Base-by-base conservation (phyloP, 2,113 vertebrate species). In the Rhinolophus ferrumequinum region DNA sequence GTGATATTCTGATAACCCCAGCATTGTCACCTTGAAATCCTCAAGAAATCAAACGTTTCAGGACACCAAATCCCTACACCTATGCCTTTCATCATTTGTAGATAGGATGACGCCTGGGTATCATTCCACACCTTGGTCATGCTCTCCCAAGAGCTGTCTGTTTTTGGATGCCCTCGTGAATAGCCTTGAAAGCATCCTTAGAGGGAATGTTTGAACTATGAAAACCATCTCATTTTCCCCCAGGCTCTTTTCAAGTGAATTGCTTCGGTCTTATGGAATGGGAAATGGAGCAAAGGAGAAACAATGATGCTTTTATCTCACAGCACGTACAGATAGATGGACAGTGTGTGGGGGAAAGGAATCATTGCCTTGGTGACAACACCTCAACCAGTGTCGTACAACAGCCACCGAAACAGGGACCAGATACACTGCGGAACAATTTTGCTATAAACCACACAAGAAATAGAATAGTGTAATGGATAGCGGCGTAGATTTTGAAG, bases 141-240 rank as follows among this genome's bases (percentile, higher is more conserved):
- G 30, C 8, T 44, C 50, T 95, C 38, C 26, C 22, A 66, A 47
- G 85, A 88, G 30, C 54, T 41, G 8, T n/a, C 26, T 95, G 1
- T 67, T 82, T 33, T 52, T 84, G 50, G 52, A 44, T 83, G 38
- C 24, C 24, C 38, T 44, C 11, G 30, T 21, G 60, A 82, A 60
- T 52, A 54, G n/a, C 11, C 64, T 86, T 82, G 52, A 87, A 54
- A 56, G 54, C 73, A 76, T 54, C 62, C 35, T 93, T 81, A 41
- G 38, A 96, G 79, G 83, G 66, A 58, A 76, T 60, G 81, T 93
- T 81, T 72, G 62, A 60, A 62, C 86, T 60, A 77, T 38, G 24
- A 95, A 93, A 67, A 88, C 72, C 3, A 41, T 89, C 84, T 92
- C n/a, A 69, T 81, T 81, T 88, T 76, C 41, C 54, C 47, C 6